A percentile compares a stretch with the other conserved stretches of the same genome.
phyloP scores from a whole-genome alignment of 2,888 invertebrate species.

The Rhyacophila evoluta region DNA sequence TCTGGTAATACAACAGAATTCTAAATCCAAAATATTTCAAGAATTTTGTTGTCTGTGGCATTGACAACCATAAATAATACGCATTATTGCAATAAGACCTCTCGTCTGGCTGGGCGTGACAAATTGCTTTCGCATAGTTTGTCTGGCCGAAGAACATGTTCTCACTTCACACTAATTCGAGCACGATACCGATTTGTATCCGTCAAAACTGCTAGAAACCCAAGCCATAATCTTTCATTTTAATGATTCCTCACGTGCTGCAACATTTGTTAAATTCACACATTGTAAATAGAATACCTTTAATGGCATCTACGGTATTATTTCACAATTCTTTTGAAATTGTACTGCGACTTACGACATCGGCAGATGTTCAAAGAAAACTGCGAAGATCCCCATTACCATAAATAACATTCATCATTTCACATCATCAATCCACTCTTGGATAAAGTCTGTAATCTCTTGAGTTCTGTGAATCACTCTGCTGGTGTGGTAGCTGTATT shows the following conservation, averaged over 20 bases:
- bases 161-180: slow-evolving; percentile 28
- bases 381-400: too few species aligned
- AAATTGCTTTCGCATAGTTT: slow-evolving; percentile 27
- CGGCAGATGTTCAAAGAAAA: too few species aligned
- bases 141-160: neutral
- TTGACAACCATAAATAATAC: neutral
- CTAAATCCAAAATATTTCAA: neutral
- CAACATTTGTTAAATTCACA: neutral
- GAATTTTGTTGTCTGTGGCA: neutral
- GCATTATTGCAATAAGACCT: neutral
- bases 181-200: slow-evolving; percentile 25
- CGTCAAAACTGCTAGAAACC: slow-evolving; percentile 5
- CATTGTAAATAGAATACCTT: neutral
- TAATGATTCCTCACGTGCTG: slow-evolving; percentile 26
- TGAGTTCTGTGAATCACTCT: too few species aligned
- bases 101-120: neutral
- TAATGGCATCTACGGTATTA: too few species aligned
- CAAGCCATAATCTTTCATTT: slow-evolving; percentile 26
- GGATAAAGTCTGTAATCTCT: too few species aligned
- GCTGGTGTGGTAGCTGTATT: too few species aligned
- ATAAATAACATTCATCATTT: too few species aligned
- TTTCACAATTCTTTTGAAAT: too few species aligned
- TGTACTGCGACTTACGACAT: too few species aligned
- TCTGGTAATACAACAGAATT: too few species aligned
- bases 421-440: too few species aligned